A percentile compares a stretch with the other conserved stretches of the same genome.
Evolutionary conservation across 2,888 invertebrate species (phyloP).

Genomic region (Mythimna ferrago): DNA sequence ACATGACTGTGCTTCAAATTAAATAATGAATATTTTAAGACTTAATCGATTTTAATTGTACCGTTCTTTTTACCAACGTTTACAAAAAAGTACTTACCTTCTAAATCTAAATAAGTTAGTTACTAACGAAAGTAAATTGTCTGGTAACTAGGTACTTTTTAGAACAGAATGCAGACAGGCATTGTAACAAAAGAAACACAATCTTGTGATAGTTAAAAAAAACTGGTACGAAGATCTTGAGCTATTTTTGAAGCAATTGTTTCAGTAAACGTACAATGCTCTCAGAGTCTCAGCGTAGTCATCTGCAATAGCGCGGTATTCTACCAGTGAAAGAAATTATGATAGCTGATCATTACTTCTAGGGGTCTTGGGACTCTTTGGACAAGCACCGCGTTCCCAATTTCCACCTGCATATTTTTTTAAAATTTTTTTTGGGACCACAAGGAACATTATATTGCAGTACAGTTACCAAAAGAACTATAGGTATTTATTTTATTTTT

Average conservation of each 20-base stretch:
- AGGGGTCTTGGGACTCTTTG: background rate
- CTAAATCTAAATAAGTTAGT: background rate
- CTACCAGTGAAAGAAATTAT: background rate
- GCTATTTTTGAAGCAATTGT: constrained; percentile 1
- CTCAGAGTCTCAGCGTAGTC: no score
- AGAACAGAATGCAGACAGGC: background rate
- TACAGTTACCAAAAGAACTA: no score
- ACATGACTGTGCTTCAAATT: background rate
- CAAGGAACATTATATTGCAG: no score
- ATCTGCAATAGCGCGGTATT: no score
- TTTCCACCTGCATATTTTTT: no score
- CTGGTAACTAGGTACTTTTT: background rate
- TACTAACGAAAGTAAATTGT: constrained; percentile 2
- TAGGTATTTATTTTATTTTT: no score
- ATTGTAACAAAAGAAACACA: background rate
- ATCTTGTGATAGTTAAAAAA: background rate
- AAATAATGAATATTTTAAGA: background rate
- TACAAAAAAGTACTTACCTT: constrained; percentile 1
- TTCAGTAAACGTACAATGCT: background rate
- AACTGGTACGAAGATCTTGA: background rate
- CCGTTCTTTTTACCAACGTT: background rate
- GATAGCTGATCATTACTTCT: background rate
- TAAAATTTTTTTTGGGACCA: no score
- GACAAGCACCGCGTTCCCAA: no score
- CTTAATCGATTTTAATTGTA: background rate